These are phyloP conservation scores for Denticeps clupeoides DNA, from an alignment of 2,797 vertebrate genomes.

Conservation along the genomic window DNA sequence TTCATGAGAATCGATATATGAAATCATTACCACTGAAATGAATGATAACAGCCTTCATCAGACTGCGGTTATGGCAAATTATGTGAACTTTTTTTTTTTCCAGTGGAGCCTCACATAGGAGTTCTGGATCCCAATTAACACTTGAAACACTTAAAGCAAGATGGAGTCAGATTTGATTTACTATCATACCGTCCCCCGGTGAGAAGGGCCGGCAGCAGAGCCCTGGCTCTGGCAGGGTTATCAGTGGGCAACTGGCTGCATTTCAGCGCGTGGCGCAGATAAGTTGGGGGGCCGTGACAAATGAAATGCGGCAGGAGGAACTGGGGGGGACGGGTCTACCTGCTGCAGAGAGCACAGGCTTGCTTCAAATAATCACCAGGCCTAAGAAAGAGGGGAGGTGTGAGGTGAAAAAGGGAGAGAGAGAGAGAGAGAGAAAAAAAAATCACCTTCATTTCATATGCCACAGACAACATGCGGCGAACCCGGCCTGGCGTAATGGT, in stretches of 20 bases:
- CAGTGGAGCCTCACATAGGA: background rate
- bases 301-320: slow-evolving; percentile 35
- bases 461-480: slow-evolving; percentile 25
- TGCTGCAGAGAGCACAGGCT: background rate
- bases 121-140: slow-evolving; percentile 1
- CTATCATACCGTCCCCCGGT: slow-evolving; percentile 21
- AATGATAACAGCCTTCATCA: too few species aligned
- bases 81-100: background rate
- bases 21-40: too few species aligned
- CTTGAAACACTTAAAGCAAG: background rate
- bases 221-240: slow-evolving; percentile 46
- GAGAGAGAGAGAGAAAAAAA: slow-evolving; percentile 3
- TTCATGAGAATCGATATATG: too few species aligned
- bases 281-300: slow-evolving; percentile 39
- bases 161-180: slow-evolving; percentile 22
- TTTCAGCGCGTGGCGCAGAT: slow-evolving; percentile 32
- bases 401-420: slow-evolving; percentile 3
- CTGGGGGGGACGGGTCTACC: background rate
- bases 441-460: slow-evolving; percentile 32
- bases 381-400: background rate
- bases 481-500: slow-evolving; percentile 25
- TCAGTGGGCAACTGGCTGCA: slow-evolving; percentile 36
- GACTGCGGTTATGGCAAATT: too few species aligned
- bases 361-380: background rate
- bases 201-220: slow-evolving; percentile 15